phyloP scores from a whole-genome alignment of 2,797 vertebrate genomes.

The Dromococcyx pavoninus region DNA sequence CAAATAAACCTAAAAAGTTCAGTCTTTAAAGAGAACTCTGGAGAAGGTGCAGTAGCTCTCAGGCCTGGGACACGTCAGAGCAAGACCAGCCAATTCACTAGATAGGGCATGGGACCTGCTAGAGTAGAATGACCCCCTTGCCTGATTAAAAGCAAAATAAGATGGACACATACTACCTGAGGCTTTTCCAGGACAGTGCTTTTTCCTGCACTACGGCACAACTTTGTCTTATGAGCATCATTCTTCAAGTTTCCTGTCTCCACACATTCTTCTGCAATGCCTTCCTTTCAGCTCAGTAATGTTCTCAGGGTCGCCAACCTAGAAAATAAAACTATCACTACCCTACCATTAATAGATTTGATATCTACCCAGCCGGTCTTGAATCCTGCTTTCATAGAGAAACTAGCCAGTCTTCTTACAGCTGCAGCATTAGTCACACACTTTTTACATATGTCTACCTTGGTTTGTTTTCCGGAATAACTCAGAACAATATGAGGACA shows the following conservation, averaged over 20 bases:
- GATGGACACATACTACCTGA: neutral
- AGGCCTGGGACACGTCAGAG: neutral
- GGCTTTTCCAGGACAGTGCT: neutral
- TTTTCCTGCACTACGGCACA: neutral
- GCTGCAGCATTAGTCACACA: neutral
- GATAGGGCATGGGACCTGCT: rapidly evolving
- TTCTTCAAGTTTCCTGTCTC: neutral
- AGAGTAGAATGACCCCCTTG: neutral
- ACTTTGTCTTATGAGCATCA: neutral
- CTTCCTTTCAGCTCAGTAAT: neutral
- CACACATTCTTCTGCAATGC: neutral
- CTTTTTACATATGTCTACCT: neutral
- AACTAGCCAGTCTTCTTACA: neutral
- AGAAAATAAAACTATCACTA: neutral
- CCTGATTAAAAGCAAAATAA: neutral
- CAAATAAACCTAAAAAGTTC: neutral
- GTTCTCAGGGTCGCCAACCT: neutral
- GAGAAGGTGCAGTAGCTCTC: neutral
- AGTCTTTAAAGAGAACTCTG: neutral
- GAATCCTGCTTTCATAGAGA: neutral
- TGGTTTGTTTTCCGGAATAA: neutral
- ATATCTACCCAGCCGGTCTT: neutral
- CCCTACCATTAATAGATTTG: neutral
- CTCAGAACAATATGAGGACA: neutral
- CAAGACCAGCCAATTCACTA: neutral